Evolutionary conservation across 2,888 invertebrate species (phyloP).

Genomic region (Plutella xylostella): DNA sequence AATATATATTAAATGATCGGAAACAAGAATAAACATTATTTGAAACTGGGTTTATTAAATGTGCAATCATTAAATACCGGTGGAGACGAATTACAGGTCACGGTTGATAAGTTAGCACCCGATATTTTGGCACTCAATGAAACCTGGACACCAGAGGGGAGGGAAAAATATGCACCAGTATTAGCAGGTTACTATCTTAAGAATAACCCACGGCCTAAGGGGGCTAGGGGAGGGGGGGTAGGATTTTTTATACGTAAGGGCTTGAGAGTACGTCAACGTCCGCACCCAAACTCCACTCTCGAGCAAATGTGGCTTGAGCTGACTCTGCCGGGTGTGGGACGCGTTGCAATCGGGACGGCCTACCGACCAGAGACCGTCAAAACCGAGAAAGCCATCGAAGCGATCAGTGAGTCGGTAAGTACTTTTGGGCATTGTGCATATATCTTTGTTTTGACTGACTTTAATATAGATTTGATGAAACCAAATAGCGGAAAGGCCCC

Average conservation of each 20-base stretch:
- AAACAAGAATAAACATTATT: background rate
- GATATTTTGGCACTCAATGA: background rate
- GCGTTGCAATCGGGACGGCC: background rate
- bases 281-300: background rate
- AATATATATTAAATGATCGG: background rate
- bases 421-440: background rate
- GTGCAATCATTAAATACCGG: too few relatives aligned
- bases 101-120: background rate
- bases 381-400: background rate
- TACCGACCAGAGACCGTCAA: background rate
- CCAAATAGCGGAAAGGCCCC: background rate
- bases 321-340: background rate
- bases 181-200: background rate
- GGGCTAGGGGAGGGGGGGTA: background rate
- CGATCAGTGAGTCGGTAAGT: background rate
- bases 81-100: background rate
- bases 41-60: background rate
- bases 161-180: background rate
- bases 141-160: background rate
- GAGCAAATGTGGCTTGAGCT: background rate
- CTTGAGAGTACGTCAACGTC: background rate
- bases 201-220: background rate
- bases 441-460: background rate
- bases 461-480: background rate
- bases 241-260: background rate